These are phyloP conservation scores for Scolopax rusticola DNA, from an alignment of 2,797 vertebrate genomes.

Conservation along the genomic window DNA sequence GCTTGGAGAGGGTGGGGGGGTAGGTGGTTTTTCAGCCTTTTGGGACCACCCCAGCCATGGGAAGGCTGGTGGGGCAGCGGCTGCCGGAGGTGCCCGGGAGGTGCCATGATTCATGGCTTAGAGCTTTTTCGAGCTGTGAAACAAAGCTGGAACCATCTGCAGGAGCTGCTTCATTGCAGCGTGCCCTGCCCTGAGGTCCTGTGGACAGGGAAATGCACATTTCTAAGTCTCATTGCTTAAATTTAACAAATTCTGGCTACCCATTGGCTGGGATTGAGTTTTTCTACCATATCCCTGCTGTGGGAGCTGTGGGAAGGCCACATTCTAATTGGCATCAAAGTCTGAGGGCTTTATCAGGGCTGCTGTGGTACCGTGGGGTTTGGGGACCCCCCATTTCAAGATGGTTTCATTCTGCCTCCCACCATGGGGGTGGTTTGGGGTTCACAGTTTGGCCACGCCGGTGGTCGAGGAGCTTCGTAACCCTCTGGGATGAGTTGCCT, in stretches of 20 bases:
- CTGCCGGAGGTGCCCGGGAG: background rate
- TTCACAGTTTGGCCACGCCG: background rate
- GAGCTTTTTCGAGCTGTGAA: background rate
- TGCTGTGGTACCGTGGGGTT: background rate
- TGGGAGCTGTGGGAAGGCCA: constrained; percentile 17
- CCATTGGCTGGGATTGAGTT: background rate
- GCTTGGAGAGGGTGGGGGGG: background rate
- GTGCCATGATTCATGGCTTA: background rate
- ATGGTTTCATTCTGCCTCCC: background rate
- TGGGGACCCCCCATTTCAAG: background rate
- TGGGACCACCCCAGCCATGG: background rate
- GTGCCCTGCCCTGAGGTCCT: background rate
- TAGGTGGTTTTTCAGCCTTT: background rate
- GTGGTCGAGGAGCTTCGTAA: background rate
- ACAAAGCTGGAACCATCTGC: background rate
- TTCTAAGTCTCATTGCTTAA: background rate
- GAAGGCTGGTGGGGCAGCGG: background rate
- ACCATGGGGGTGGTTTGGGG: background rate
- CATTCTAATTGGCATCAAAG: background rate
- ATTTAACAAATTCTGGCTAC: background rate
- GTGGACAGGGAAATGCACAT: background rate
- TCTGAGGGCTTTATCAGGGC: background rate
- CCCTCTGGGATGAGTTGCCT: background rate
- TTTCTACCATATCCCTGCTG: background rate
- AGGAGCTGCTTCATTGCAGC: background rate